These are phyloP conservation scores for Zygogramma bicolorata DNA, from an alignment of 2,888 invertebrate species.

Conservation along the genomic window DNA sequence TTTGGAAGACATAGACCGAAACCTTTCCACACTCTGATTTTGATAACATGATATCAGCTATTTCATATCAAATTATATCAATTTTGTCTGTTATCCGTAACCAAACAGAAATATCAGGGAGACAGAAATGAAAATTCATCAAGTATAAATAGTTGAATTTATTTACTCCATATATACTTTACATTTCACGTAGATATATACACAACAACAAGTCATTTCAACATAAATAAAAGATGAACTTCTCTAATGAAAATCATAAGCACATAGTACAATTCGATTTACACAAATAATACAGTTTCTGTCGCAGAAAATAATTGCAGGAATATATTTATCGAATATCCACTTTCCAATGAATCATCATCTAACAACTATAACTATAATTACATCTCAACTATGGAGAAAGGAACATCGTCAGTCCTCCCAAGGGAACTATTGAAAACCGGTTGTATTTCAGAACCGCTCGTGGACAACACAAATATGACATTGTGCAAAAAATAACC, in stretches of 20 bases:
- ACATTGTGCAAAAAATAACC: too few relatives aligned
- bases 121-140: constrained; percentile 19
- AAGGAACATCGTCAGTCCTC: constrained; percentile 53
- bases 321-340: not conserved
- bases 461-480: too few relatives aligned
- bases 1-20: not conserved
- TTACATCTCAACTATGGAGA: constrained; percentile 23
- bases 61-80: not conserved
- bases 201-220: constrained; percentile 63
- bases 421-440: constrained; percentile 41
- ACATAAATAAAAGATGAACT: constrained; percentile 45
- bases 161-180: constrained; percentile 54
- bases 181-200: constrained; percentile 64
- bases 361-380: constrained; percentile 33
- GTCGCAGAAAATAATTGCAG: not conserved
- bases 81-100: too few relatives aligned
- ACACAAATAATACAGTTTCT: not conserved
- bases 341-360: constrained; percentile 29
- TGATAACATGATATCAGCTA: not conserved
- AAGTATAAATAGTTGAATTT: constrained; percentile 50
- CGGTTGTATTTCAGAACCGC: too few relatives aligned
- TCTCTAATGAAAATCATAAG: constrained; percentile 32
- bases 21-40: not conserved
- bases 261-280: constrained; percentile 29
- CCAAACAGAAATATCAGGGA: too few relatives aligned